A percentile compares a stretch with the other conserved stretches of the same genome.
These are phyloP conservation scores for Dioctria linearis DNA, from an alignment of 2,888 invertebrate genomes.

Conservation along the genomic window DNA sequence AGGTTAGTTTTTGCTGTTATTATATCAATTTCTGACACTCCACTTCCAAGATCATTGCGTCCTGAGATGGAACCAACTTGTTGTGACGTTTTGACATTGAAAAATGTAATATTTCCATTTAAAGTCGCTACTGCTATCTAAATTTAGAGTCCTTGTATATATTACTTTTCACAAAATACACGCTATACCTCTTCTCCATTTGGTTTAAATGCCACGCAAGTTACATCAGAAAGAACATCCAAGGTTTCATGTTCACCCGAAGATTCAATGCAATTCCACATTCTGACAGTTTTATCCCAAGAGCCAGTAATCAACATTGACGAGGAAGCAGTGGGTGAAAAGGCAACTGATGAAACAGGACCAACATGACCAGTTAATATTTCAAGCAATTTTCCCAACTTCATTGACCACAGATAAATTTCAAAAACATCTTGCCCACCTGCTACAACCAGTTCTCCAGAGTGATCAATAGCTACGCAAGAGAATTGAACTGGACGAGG, in stretches of 20 bases:
- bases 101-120: constrained; percentile 88
- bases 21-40: constrained; percentile 85
- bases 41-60: constrained; percentile 89
- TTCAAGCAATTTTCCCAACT: constrained; percentile 92
- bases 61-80: constrained; percentile 90
- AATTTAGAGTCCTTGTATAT: constrained; percentile 41
- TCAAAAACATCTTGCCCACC: constrained; percentile 96
- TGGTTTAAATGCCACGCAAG: constrained; percentile 89
- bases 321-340: constrained; percentile 82
- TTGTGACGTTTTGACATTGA: constrained; percentile 79
- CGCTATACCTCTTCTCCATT: constrained; percentile 84
- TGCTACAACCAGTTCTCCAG: constrained; percentile 94
- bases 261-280: constrained; percentile 93
- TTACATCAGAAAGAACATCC: constrained; percentile 82
- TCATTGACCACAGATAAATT: constrained; percentile 96
- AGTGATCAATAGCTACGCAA: constrained; percentile 89
- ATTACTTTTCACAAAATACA: constrained; percentile 26
- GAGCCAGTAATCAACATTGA: constrained; percentile 88
- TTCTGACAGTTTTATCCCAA: constrained; percentile 93
- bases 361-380: constrained; percentile 94
- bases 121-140: constrained; percentile 92
- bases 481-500: constrained; percentile 94
- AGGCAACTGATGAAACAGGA: constrained; percentile 87
- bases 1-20: constrained; percentile 89
- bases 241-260: constrained; percentile 88